These are phyloP conservation scores for Micoletzkya japonica DNA, from an alignment of 2,888 invertebrate species.

Conservation along the genomic window DNA sequence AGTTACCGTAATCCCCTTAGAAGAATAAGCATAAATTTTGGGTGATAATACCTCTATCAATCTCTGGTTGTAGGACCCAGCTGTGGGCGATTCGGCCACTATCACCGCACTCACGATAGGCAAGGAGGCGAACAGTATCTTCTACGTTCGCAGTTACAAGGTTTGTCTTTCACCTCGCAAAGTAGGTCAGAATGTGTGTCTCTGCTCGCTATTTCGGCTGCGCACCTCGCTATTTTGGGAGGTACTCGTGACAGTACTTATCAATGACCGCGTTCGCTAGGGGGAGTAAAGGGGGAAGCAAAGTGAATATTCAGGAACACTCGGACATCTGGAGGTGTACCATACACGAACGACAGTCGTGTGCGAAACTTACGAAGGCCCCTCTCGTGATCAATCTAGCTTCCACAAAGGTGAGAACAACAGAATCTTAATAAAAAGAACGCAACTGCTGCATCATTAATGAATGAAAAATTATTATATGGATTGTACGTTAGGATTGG, in stretches of 20 bases:
- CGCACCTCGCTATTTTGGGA: neutral
- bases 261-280: neutral
- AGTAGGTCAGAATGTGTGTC: neutral
- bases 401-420: constrained; percentile 3
- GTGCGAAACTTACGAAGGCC: neutral
- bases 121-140: constrained; percentile 1
- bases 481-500: too few relatives aligned
- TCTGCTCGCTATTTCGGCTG: neutral
- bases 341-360: constrained; percentile 23
- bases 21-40: neutral
- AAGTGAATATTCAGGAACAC: neutral
- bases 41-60: neutral
- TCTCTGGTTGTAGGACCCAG: neutral
- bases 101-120: constrained; percentile 20
- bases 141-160: constrained; percentile 23
- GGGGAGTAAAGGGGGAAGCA: neutral
- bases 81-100: neutral
- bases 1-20: neutral
- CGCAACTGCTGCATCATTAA: too few relatives aligned
- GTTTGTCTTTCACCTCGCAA: neutral
- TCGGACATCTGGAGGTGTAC: constrained; percentile 25
- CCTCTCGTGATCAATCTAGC: constrained; percentile 10
- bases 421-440: too few relatives aligned
- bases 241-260: neutral
- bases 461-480: too few relatives aligned